phyloP scores from a whole-genome alignment of 2,888 invertebrate species.

The Elysia crispata region DNA sequence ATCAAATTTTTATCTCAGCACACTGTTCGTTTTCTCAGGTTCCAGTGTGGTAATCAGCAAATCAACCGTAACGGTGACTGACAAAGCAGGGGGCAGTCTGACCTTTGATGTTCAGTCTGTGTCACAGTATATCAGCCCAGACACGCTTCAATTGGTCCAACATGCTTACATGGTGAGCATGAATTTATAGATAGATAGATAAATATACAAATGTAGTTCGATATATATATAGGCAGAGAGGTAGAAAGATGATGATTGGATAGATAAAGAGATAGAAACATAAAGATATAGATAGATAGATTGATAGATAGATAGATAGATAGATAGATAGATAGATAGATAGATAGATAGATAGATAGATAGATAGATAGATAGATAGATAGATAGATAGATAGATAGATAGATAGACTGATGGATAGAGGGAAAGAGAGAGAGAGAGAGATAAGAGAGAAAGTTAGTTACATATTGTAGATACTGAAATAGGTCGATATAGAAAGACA shows the following conservation, averaged over 20 bases:
- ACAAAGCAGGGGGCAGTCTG: constrained; percentile 10
- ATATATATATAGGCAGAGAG: constrained; percentile 31
- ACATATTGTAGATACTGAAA: background rate
- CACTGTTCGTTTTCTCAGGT: too few relatives aligned
- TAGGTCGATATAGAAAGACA: background rate
- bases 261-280: constrained; percentile 1
- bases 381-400: constrained; percentile 17
- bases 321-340: constrained; percentile 39
- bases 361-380: constrained; percentile 28
- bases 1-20: too few relatives aligned
- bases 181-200: too few relatives aligned
- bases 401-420: constrained; percentile 19
- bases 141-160: too few relatives aligned
- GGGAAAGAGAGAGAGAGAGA: constrained; percentile 34
- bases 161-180: too few relatives aligned
- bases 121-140: too few relatives aligned
- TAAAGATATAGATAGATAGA: constrained; percentile 20
- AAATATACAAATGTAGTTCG: too few relatives aligned
- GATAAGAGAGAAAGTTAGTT: background rate
- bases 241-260: background rate
- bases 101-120: constrained; percentile 25
- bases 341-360: constrained; percentile 39
- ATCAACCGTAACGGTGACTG: constrained; percentile 27
- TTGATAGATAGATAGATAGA: constrained; percentile 30
- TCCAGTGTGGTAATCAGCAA: constrained; percentile 17